A percentile compares a stretch with the other conserved stretches of the same genome.
These are phyloP conservation scores for Rhynchophorus ferrugineus DNA, from an alignment of 1,140 invertebrate genomes.

Conservation along the genomic window DNA sequence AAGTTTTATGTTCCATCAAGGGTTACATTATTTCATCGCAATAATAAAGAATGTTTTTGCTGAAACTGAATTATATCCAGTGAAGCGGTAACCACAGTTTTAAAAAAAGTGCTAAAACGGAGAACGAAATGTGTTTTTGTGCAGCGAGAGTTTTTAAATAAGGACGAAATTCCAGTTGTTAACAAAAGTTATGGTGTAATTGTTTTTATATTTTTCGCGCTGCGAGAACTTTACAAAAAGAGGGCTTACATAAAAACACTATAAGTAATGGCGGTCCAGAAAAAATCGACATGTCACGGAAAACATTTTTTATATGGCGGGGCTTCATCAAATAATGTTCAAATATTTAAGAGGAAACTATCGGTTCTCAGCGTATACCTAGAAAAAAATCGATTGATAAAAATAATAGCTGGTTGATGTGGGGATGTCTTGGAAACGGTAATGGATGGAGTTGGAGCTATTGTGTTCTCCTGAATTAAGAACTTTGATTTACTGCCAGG, in stretches of 20 bases:
- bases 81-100: neutral
- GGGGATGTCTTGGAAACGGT: conserved; percentile 23
- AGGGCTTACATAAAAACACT: too few species aligned
- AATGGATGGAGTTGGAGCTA: conserved; percentile 27
- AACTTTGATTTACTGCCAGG: conserved; percentile 26
- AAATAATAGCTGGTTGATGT: conserved; percentile 19
- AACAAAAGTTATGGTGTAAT: neutral
- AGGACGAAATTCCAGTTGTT: neutral
- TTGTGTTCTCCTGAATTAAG: conserved; percentile 27
- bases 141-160: neutral
- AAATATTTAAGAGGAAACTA: too few species aligned
- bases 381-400: too few species aligned
- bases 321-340: too few species aligned
- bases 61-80: neutral
- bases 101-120: neutral
- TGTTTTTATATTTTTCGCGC: neutral
- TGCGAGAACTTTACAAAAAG: too few species aligned
- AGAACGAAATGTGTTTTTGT: neutral
- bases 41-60: too few species aligned
- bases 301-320: too few species aligned
- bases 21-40: too few species aligned
- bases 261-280: too few species aligned
- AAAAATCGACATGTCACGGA: too few species aligned
- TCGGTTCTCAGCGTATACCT: too few species aligned
- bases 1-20: too few species aligned